Percentiles rank a stretch among this genome's conserved stretches.
phyloP scores from a whole-genome alignment of 2,797 vertebrate genomes.

The Syndactyla subalaris region DNA sequence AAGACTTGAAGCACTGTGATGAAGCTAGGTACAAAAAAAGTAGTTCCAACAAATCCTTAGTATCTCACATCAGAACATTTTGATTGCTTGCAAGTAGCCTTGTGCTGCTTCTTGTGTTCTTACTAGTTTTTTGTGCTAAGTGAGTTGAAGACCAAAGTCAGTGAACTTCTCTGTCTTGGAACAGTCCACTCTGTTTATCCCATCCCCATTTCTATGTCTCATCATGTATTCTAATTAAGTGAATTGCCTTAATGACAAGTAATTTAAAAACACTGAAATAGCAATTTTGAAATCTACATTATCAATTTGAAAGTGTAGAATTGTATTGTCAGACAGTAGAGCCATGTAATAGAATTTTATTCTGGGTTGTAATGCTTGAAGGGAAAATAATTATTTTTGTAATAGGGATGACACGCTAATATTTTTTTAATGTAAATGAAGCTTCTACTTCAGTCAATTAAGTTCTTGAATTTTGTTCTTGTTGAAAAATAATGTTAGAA shows the following conservation, averaged over 20 bases:
- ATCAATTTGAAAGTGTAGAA: not conserved
- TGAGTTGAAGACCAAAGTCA: not conserved
- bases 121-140: not conserved
- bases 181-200: not conserved
- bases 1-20: not conserved
- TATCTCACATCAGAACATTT: not conserved
- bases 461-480: not conserved
- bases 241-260: not conserved
- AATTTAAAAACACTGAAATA: not conserved
- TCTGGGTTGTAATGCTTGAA: not conserved
- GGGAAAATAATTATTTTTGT: not conserved
- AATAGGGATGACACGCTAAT: not conserved
- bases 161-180: not conserved
- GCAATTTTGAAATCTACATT: not conserved
- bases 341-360: not conserved
- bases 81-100: not conserved
- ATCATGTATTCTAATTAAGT: not conserved
- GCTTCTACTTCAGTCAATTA: not conserved
- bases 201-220: not conserved
- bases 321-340: not conserved
- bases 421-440: not conserved
- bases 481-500: not conserved
- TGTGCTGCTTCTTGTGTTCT: not conserved
- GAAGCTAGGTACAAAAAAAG: not conserved
- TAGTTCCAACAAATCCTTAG: not conserved